Evolutionary conservation across 1,140 invertebrate species (phyloP), one percentile per base, ranked within the genome.

Genomic region (Agrilus planipennis): DNA sequence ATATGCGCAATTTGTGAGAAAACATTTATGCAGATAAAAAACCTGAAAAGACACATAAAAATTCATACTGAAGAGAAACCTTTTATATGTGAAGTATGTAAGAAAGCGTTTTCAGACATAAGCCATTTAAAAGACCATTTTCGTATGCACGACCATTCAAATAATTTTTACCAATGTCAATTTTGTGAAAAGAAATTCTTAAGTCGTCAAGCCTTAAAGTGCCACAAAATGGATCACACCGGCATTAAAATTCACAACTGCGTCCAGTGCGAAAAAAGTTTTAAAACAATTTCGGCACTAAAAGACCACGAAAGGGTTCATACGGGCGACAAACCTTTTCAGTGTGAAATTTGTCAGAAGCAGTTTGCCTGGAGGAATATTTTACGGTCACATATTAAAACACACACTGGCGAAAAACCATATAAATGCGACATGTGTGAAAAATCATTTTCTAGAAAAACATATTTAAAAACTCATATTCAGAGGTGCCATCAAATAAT

Each of bases 1-100:
- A 65, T 71, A 42, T 92, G 88, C 55, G 68, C 72, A 12, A 67
- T 79, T 1, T 91, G 88, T 54, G 69, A 72, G 0, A 77, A 76
- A 42, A 69, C 72, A 3, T 90, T 89, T 54, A 79, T 75, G 1
- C 69, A 82, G 2, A 70, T 73, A 4, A 74, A 76, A 1, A 70
- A 83, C 44, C 61, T 84, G 38, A 72, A 75, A 3, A 72, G 73
- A 18, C 81, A 86, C 53, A 55, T 73, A 10, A 62, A 73, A 27
- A 70, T 74, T 10, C 72, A 78, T 37, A 71, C 68, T 16, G 71
- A 71, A 11, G 69, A 76, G 42, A 72, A 77, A 10, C 77, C 74
- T 0, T 75, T 77, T 41, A 56, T 62, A 6, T 89, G 85, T 51
- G 63, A 72, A 31, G 52, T 73, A 0, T 84, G 81, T 52, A 64